phyloP scores from a whole-genome alignment of 2,888 invertebrate genomes.

The Helleia helle region DNA sequence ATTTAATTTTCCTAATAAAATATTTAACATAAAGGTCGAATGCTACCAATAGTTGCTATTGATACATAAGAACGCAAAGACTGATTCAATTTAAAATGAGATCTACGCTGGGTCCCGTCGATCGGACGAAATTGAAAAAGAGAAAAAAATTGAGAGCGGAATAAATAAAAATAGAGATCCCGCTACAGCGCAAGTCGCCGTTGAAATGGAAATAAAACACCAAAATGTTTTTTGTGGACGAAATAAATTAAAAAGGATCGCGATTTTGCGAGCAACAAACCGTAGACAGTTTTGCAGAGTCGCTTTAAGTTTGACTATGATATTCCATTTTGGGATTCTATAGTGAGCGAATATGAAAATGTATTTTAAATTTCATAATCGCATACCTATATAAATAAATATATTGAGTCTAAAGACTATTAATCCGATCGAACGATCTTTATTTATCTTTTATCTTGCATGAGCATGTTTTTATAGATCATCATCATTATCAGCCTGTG shows the following conservation, averaged over 20 bases:
- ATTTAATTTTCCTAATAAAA: too few relatives aligned
- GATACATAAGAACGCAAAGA: slow-evolving; percentile 45
- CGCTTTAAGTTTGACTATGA: slow-evolving; percentile 17
- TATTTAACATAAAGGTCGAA: too few relatives aligned
- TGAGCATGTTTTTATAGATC: too few relatives aligned
- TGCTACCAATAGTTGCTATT: slow-evolving; percentile 19
- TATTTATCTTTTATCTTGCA: too few relatives aligned
- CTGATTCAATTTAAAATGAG: slow-evolving; percentile 70
- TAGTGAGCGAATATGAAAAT: too few relatives aligned
- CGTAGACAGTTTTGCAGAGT: slow-evolving; percentile 24
- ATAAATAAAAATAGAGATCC: slow-evolving; percentile 73
- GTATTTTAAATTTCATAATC: too few relatives aligned
- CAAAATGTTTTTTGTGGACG: slow-evolving; percentile 68
- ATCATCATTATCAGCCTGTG: too few relatives aligned
- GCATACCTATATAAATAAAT: too few relatives aligned
- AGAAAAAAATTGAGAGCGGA: slow-evolving; percentile 46
- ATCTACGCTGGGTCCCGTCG: slow-evolving; percentile 65
- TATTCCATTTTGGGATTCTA: slow-evolving; percentile 17
- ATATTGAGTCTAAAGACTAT: too few relatives aligned
- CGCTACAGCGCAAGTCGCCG: slow-evolving; percentile 72
- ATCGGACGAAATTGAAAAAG: slow-evolving; percentile 68
- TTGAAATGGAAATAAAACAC: slow-evolving; percentile 72
- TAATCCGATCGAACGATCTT: too few relatives aligned
- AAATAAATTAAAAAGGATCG: slow-evolving; percentile 72
- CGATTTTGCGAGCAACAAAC: slow-evolving; percentile 53